Conservation (phyloP, 2,113 vertebrate species). For the Sceloporus undulatus region DNA sequence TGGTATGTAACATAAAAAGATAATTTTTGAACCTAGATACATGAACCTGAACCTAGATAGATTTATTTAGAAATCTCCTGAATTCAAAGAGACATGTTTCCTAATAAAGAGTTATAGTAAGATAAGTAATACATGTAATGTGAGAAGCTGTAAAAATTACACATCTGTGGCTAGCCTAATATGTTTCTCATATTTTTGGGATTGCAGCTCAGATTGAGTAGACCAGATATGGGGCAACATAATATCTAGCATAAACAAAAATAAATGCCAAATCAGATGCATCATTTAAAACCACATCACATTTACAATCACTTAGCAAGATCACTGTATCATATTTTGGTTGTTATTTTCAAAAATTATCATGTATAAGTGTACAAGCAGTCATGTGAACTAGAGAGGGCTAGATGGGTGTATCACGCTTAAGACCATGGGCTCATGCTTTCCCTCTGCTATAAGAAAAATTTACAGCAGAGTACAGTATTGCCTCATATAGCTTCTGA, state of each 20-base stretch:
- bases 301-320: slow-evolving; percentile 33
- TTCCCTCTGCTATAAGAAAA: not conserved
- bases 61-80: not conserved
- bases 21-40: not conserved
- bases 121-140: not conserved
- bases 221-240: not conserved
- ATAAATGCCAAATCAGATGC: not conserved
- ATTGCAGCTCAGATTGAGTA: not conserved
- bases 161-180: not conserved
- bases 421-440: slow-evolving; percentile 39
- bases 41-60: not conserved
- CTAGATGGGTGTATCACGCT: slow-evolving; percentile 59
- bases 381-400: slow-evolving; percentile 37
- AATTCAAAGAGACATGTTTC: not conserved
- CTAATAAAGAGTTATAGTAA: not conserved
- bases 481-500: slow-evolving; percentile 65
- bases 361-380: slow-evolving; percentile 14
- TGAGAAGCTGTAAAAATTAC: not conserved
- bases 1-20: not conserved
- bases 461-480: slow-evolving; percentile 37
- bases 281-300: slow-evolving; percentile 41
- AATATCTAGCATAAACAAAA: slow-evolving; percentile 24
- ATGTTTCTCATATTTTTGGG: not conserved
- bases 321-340: not conserved
- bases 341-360: slow-evolving; percentile 42